phyloP scores from a whole-genome alignment of 1,140 invertebrate species.

The Zelostemma sp. region DNA sequence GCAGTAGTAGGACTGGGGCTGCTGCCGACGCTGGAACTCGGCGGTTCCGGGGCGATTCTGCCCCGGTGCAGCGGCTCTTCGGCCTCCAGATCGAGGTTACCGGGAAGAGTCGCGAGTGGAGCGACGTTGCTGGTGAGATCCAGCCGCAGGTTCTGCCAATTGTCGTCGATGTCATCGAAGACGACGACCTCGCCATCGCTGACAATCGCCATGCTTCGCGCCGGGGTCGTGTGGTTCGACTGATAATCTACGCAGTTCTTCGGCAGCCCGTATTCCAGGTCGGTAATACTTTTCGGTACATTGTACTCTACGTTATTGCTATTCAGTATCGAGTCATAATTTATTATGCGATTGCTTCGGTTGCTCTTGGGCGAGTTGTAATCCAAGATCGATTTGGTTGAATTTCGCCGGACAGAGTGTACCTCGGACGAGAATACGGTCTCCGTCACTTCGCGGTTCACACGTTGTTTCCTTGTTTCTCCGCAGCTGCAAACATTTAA shows the following conservation, averaged over 20 bases:
- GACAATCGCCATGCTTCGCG: slow-evolving; percentile 71
- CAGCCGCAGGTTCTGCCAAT: slow-evolving; percentile 73
- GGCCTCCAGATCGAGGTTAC: slow-evolving; percentile 53
- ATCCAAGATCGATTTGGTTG: slow-evolving; percentile 64
- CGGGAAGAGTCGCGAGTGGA: slow-evolving; percentile 39
- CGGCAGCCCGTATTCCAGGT: slow-evolving; percentile 66
- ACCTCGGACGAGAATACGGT: slow-evolving; percentile 77
- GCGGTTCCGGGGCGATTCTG: slow-evolving; percentile 60
- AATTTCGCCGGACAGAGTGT: slow-evolving; percentile 72
- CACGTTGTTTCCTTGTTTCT: slow-evolving; percentile 70
- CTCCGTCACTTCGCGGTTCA: slow-evolving; percentile 74
- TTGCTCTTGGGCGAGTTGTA: slow-evolving; percentile 67
- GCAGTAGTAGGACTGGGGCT: slow-evolving; percentile 66
- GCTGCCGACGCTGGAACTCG: slow-evolving; percentile 64
- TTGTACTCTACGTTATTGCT: slow-evolving; percentile 69
- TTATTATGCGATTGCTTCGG: slow-evolving; percentile 62
- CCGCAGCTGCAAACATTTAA: slow-evolving; percentile 61
- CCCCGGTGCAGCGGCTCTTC: slow-evolving; percentile 54
- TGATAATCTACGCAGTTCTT: slow-evolving; percentile 69
- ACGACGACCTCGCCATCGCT: slow-evolving; percentile 82
- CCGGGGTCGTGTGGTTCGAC: slow-evolving; percentile 64
- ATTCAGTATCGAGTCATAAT: slow-evolving; percentile 67
- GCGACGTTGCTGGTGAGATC: slow-evolving; percentile 57
- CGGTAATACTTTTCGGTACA: slow-evolving; percentile 67
- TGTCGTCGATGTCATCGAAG: slow-evolving; percentile 86